These are phyloP conservation scores for Halocynthia aurantium DNA, from an alignment of 23 tunicate genomes.

Conservation along the genomic window DNA sequence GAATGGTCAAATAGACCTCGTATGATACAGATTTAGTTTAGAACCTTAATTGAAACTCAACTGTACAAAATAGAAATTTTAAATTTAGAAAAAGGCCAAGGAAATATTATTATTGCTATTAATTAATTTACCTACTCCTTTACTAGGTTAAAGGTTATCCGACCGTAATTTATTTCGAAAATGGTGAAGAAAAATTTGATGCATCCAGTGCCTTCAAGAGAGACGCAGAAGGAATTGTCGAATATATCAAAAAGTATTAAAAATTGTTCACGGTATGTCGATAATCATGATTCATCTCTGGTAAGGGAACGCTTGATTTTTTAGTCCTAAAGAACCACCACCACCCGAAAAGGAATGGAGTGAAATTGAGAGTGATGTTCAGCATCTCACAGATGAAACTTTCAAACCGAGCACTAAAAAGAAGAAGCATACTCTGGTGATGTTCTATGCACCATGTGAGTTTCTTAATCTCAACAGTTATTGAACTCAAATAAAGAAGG, in stretches of 20 bases:
- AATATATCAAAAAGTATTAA: conserved; percentile 73
- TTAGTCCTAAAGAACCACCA: conserved; percentile 81
- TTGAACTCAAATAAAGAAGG: no score
- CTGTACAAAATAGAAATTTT: no score
- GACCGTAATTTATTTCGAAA: conserved; percentile 83
- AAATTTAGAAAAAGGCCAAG: no score
- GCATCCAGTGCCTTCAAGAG: conserved; percentile 77
- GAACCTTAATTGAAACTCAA: no score
- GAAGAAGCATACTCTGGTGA: conserved; percentile 86
- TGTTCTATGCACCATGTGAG: conserved; percentile 98
- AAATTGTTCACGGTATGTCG: neutral
- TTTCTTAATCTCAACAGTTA: neutral
- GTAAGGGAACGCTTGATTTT: neutral
- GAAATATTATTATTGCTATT: no score
- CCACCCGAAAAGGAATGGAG: conserved; percentile 93
- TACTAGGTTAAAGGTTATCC: conserved; percentile 89
- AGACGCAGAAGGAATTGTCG: conserved; percentile 78
- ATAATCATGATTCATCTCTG: neutral
- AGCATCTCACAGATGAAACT: conserved; percentile 64
- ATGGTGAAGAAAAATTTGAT: conserved; percentile 80
- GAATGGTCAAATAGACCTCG: no score
- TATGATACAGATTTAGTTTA: no score
- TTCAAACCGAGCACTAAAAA: conserved; percentile 69
- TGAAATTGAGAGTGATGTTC: conserved; percentile 78
- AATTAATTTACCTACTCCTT: no score